Evolutionary conservation across 2,113 vertebrate species (phyloP), one percentile per base, ranked within the genome.

Genomic region (Epinephelus lanceolatus): DNA sequence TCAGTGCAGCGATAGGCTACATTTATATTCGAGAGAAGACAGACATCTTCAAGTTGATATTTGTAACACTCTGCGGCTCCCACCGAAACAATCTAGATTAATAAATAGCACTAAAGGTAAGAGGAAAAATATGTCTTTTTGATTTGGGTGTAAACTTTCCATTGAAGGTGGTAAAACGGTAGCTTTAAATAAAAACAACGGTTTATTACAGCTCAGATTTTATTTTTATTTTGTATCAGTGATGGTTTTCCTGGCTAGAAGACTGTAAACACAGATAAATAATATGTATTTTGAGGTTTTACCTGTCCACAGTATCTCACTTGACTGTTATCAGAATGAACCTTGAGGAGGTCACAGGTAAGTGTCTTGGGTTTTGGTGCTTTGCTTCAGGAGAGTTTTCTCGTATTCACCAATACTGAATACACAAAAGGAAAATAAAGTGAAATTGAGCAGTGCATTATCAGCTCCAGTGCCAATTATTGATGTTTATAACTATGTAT

Each of bases 401-500:
- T 37, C 5, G 2, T 60, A 47, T 33, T 72, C 47, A 75, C 5
- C 27, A n/a, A 49, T 49, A 21, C 47, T 60, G 55, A 73, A 23
- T 30, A 55, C 51, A 25, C 51, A 40, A 37, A 30, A 30, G 27
- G 17, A 17, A 18, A 59, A 45, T 71, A 2, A 57, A 61, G 51
- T 19, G n/a, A 61, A 57, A 67, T 53, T 18, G 18, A 71, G 51
- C 25, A 47, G 11, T 51, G 18, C 61, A 27, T 67, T 23, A 68
- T 51, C 9, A 60, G 45, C n/a, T 37, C 51, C 15, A 33, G 21
- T 75, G 40, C 49, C 15, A 71, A 23, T 81, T 71, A 61, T 42
- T 61, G 23, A 55, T 65, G 14, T 83, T 75, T 65, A 30, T 63
- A 52, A 61, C n/a, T 25, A 17, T 61, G 19, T 45, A 18, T 59